Base-by-base conservation (phyloP, 30 jellyfish, hydroid and myxozoan genomes). In the Sanderia malayensis region DNA sequence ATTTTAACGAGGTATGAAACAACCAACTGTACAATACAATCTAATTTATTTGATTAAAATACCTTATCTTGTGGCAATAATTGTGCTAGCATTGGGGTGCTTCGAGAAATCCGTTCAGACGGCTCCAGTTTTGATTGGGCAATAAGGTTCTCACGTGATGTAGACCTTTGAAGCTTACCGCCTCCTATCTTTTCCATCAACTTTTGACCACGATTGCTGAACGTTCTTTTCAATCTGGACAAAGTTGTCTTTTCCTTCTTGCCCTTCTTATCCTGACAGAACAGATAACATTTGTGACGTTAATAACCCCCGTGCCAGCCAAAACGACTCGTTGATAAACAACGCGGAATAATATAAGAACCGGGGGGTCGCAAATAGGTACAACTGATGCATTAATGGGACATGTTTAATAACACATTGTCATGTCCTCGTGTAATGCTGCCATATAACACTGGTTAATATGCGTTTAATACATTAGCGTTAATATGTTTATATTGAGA, bases 11-110 rank as follows among this genome's bases (percentile, higher is more conserved):
- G 10, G 27, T 74, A n/a, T 60, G 29, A 33, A 46, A 61, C 1
- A 17, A 8, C 20, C 27, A 44, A 53, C 26, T 30, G 58, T 37
- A 34, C 13, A 13, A 37, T 37, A 37, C 13, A 37, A 6, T 37
- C 10, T 37, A 37, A 37, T 37, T 37, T 4, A 4, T 37, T 37
- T 4, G 13, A 4, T 6, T 37, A 4, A 64, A 66, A 78, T 78
- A 78, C 89, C 89, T 78, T 78, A 47, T 78, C 89, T 46, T 81
- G 89, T 62, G 89, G 89, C 21, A 78, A 78, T 31, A 86, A 23
- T 60, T 82, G 95, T 57, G 97, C 97, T 52, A 90, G 94, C 86
- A 82, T 91, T 44, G 97, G 93, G 79, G 97, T 90, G 85, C 97
- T 90, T 23, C 97, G 70, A 49, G 97, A 90, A 45, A 90, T 90